Percentiles rank a stretch among this genome's conserved stretches.
Evolutionary conservation across 2,888 invertebrate genomes (phyloP).

Genomic region (Dysmachus trigonus): DNA sequence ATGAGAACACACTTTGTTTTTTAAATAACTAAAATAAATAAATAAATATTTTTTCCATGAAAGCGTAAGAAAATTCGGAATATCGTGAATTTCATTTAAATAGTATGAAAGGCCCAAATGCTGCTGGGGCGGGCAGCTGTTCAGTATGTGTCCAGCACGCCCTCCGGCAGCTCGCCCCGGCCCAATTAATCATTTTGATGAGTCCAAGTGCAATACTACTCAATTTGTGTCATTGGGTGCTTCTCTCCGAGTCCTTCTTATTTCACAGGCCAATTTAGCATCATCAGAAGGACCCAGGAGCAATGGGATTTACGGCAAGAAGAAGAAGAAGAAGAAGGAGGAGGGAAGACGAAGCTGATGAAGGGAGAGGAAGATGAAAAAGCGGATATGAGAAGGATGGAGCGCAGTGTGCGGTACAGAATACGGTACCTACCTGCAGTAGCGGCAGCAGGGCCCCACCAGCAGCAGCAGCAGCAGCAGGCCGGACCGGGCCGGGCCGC

Average conservation of each 20-base stretch:
- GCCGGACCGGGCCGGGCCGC: no score
- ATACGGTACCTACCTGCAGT: conserved; percentile 22
- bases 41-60: background rate
- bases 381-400: background rate
- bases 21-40: background rate
- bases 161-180: background rate
- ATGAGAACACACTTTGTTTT: no score
- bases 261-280: conserved; percentile 36
- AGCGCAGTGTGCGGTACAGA: background rate
- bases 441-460: conserved; percentile 1
- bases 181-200: conserved; percentile 48
- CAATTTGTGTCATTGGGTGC: conserved; percentile 45
- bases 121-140: background rate
- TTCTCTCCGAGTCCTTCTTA: conserved; percentile 25
- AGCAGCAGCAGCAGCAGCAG: conserved; percentile 15
- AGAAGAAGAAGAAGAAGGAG: background rate
- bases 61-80: background rate
- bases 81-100: background rate
- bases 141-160: background rate
- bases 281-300: background rate
- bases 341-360: background rate
- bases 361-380: background rate
- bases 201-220: conserved; percentile 46
- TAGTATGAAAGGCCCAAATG: background rate
- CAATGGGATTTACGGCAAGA: background rate